Base-by-base conservation (phyloP, 2,888 invertebrate species). In the Xiphydria camelus region DNA sequence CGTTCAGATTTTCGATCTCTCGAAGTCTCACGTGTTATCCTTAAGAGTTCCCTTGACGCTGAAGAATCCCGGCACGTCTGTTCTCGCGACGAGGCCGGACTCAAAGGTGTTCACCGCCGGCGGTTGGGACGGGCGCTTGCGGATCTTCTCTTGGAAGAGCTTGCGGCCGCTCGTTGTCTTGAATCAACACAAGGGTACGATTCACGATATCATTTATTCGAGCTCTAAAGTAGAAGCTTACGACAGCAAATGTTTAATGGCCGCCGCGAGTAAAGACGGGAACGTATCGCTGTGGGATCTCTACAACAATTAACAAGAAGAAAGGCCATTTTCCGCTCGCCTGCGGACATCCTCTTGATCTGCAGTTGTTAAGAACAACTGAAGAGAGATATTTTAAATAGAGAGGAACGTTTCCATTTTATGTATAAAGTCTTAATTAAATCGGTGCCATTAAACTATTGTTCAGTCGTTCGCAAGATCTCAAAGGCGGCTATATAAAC, bases 231-330 rank as follows among this genome's bases (percentile, higher is more conserved):
- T 89, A 4, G 79, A 82, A 44, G 78, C 81, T 57, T 89, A 88
- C 84, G 83, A 84, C 39, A 82, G 85, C n/a, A 82, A 84, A 45
- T 68, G 62, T 44, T 81, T 90, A n/a, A 86, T 90, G 85, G 90
- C 89, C 9, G 87, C 85, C 0, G 84, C 84, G 32, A 85, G 88
- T 17, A 82, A 85, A 49, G 90, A 91, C 74, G 86, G 87, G 54
- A 83, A 83, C 64, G 85, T 91, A 57, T 86, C 88, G 4, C 79
- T 91, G 43, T 91, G 90, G 90, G 85, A 88, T 78, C 79, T 91
- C 61, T 91, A 89, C 69, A 89, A 89, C 78, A 76, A 47, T 46
- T 40, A 23, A 23, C 2, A 23, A 3, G 10, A 15, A 14, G 29
- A 10, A 7, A 29, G 29, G 7, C 12, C 3, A n/a, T n/a, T n/a